Conservation (phyloP, 2,888 invertebrate genomes). For the Cephus pulcher region DNA sequence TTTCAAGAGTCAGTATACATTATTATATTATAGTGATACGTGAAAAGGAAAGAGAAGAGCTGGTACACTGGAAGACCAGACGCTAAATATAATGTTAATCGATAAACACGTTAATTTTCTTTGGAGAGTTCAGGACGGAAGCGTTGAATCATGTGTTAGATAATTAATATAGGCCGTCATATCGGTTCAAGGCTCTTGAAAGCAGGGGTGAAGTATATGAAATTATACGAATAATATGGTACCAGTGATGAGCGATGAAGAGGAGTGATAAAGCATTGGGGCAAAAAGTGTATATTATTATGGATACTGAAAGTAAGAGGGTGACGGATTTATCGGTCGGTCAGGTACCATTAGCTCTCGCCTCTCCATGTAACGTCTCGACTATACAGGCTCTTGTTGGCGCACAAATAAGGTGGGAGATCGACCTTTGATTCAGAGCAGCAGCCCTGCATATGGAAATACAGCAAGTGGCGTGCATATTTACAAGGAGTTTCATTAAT, state of each 20-base stretch:
- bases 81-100: background rate
- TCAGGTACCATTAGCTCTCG: conserved; percentile 4
- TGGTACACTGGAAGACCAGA: background rate
- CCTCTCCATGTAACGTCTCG: conserved; percentile 20
- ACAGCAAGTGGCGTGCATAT: conserved; percentile 13
- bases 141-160: background rate
- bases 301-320: background rate
- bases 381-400: conserved; percentile 58
- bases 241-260: background rate
- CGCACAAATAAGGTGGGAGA: conserved; percentile 59
- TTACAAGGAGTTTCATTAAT: conserved; percentile 20
- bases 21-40: background rate
- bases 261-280: background rate
- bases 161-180: background rate
- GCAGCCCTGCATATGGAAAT: conserved; percentile 1
- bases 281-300: background rate
- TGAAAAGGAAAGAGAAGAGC: background rate
- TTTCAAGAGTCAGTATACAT: background rate
- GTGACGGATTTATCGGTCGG: background rate
- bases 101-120: background rate
- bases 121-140: background rate
- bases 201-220: background rate
- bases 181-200: background rate
- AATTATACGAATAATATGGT: background rate
- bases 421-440: conserved; percentile 56